Percentiles rank a stretch among this genome's conserved stretches.
phyloP scores from a whole-genome alignment of 1,140 invertebrate species.

The Camponotus pennsylvanicus region DNA sequence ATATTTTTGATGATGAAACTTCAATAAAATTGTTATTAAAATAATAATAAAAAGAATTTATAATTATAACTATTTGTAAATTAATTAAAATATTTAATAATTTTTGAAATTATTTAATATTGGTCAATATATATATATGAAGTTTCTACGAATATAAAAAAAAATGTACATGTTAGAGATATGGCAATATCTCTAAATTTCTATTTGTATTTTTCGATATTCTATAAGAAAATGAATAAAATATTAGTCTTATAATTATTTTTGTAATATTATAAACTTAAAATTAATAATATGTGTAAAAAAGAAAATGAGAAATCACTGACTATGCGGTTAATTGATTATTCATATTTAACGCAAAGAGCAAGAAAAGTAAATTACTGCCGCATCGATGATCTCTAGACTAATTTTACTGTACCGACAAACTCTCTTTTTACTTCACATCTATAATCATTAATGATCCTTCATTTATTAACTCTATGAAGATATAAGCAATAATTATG shows the following conservation, averaged over 20 bases:
- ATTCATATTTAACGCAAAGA: background rate
- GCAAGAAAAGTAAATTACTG: background rate
- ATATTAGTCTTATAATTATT: too few relatives aligned
- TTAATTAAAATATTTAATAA: background rate
- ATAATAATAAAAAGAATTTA: background rate
- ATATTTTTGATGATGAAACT: background rate
- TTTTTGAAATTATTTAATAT: too few relatives aligned
- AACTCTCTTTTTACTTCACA: background rate
- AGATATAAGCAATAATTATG: background rate
- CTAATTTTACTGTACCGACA: background rate
- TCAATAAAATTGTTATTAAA: background rate
- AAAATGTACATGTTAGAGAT: too few relatives aligned
- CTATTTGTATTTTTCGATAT: too few relatives aligned
- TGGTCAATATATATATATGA: too few relatives aligned
- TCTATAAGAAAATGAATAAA: too few relatives aligned
- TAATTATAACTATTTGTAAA: background rate
- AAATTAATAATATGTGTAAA: too few relatives aligned
- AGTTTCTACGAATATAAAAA: too few relatives aligned
- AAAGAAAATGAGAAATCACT: too few relatives aligned
- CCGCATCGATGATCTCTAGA: background rate
- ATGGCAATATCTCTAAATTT: too few relatives aligned
- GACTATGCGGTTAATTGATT: too few relatives aligned
- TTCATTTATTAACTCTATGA: background rate
- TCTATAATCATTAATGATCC: background rate
- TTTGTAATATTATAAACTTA: background rate